Conservation (phyloP, 1,140 invertebrate genomes). For the Drosophila rufa region DNA sequence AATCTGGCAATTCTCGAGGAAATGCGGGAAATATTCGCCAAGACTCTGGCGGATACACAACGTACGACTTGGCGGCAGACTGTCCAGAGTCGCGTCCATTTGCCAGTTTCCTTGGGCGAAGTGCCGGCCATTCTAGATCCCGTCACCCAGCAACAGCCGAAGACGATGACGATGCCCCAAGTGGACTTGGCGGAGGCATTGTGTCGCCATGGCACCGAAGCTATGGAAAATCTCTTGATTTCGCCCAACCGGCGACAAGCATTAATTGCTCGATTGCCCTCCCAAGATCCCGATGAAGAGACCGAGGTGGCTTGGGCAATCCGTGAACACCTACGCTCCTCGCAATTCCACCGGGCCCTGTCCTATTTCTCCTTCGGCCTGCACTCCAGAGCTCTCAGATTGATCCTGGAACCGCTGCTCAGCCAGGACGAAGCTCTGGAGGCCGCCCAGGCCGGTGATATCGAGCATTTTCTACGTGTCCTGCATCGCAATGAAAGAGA, state of each 20-base stretch:
- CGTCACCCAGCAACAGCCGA: not conserved
- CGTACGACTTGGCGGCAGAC: not conserved
- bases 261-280: constrained; percentile 5
- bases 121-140: not conserved
- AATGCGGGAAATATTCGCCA: not conserved
- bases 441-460: constrained; percentile 94
- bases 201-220: not conserved
- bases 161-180: too few species aligned
- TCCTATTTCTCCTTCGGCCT: constrained; percentile 96
- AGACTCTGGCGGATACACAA: not conserved
- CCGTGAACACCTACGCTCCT: constrained; percentile 90
- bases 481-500: constrained; percentile 18
- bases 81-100: not conserved
- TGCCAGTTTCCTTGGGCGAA: not conserved
- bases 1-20: not conserved
- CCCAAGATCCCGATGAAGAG: not conserved
- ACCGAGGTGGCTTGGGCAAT: not conserved
- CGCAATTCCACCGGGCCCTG: constrained; percentile 96
- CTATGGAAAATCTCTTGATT: not conserved
- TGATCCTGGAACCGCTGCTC: constrained; percentile 96
- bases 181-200: not conserved
- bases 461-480: constrained; percentile 92
- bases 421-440: constrained; percentile 91
- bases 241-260: not conserved
- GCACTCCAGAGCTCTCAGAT: constrained; percentile 96